Conservation (phyloP, 2,888 invertebrate species). For the Microctonus brassicae region DNA sequence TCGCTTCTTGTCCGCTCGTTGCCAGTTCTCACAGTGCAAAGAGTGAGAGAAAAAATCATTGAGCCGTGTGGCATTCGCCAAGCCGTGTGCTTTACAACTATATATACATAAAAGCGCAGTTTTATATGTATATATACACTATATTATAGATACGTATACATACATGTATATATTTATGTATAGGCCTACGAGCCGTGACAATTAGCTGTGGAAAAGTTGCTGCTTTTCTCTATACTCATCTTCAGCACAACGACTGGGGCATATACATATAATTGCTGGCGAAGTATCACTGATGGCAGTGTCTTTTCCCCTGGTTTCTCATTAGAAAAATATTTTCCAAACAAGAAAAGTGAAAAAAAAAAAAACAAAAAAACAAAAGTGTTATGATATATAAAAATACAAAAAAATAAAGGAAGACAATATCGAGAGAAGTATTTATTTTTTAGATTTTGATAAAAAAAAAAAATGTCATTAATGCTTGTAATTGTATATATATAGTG, state of each 20-base stretch:
- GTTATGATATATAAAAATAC: not conserved
- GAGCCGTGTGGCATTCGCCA: slow-evolving; percentile 29
- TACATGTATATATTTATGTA: slow-evolving; percentile 6
- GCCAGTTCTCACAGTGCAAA: not conserved
- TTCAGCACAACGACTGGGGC: slow-evolving; percentile 30
- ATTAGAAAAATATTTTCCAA: slow-evolving; percentile 30
- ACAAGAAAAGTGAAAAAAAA: slow-evolving; percentile 9
- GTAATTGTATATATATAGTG: too few species aligned
- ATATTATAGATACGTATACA: too few species aligned
- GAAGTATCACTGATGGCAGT: slow-evolving; percentile 29
- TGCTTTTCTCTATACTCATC: slow-evolving; percentile 29
- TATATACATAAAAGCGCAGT: slow-evolving; percentile 10
- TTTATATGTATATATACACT: slow-evolving; percentile 11
- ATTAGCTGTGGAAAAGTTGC: slow-evolving; percentile 34
- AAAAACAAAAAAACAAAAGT: not conserved
- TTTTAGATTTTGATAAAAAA: not conserved
- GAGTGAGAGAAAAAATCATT: slow-evolving; percentile 27
- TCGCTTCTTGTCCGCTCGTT: slow-evolving; percentile 2
- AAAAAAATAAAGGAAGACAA: too few species aligned
- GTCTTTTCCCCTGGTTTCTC: slow-evolving; percentile 31
- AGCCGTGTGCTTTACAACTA: slow-evolving; percentile 20
- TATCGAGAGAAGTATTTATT: not conserved
- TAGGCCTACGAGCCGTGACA: slow-evolving; percentile 29
- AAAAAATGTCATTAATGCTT: too few species aligned
- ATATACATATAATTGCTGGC: slow-evolving; percentile 19